Base-by-base conservation (phyloP, 2,113 vertebrate genomes). In the Hippocampus zosterae region DNA sequence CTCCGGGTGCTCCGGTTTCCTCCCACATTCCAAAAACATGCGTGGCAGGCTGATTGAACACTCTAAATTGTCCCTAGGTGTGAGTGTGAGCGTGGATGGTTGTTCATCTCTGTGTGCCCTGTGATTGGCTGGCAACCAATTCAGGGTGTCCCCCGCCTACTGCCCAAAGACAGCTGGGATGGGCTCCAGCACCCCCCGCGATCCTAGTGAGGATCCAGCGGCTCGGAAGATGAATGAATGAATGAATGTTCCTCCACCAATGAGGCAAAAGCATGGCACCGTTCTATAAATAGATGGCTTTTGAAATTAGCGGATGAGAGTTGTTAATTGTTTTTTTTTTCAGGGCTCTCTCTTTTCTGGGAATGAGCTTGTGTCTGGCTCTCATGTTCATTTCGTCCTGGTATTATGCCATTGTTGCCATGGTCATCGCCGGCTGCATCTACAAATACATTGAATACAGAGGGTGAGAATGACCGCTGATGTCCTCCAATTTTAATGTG, bases 391-490 rank as follows among this genome's bases (percentile, higher is more conserved):
- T 98, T 87, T 97, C 91, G 60, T 98, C 96, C 69, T 98, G 97
- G 97, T 95, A 96, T 87, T 98, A 98, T 15, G 96, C 97, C 3
- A 93, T 98, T 55, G 82, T 94, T 21, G 97, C 96, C 83, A 97
- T 98, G 94, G 89, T 91, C 44, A 94, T 98, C 13, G 96, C 97
- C 15, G 88, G 94, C 83, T 96, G 94, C 85, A 96, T 98, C 91
- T 98, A 98, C 90, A 98, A 98, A 84, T 98, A 98, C 89, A 98
- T 98, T 21, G 97, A 98, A 82, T 98, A 96, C 87, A 91, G 95
- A 78, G 96, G 97, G 97, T 98, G 88, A 94, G 94, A 84, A 25
- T 15, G 2, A 7, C n/a, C 55, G 21, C 3, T 29, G 8, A 37
- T 37, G 33, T 37, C 5, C 6, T 37, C 33, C 21, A 2, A 23